phyloP scores from a whole-genome alignment of 92 coral and sea anemone species.

The Virgularia gustaviana region DNA sequence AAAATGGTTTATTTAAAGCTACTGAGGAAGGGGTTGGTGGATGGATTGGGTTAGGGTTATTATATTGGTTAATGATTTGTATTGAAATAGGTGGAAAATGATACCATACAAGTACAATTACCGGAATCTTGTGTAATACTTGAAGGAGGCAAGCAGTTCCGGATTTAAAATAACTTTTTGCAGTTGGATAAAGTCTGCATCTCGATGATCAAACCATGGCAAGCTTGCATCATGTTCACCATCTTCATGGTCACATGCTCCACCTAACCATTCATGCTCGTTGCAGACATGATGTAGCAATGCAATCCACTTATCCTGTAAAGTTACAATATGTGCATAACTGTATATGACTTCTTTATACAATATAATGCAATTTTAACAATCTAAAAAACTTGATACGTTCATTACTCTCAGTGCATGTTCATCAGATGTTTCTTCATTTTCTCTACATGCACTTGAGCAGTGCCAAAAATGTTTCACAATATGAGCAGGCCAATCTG shows the following conservation, averaged over 20 bases:
- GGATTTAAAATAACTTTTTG: slow-evolving; percentile 26
- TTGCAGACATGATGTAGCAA: slow-evolving; percentile 40
- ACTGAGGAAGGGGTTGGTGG: no score
- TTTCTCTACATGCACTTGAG: slow-evolving; percentile 5
- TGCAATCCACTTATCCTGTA: slow-evolving; percentile 35
- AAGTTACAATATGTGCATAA: no score
- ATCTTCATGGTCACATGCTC: slow-evolving; percentile 31
- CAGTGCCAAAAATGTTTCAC: slow-evolving; percentile 1
- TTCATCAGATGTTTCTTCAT: neutral
- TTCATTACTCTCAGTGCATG: slow-evolving; percentile 7
- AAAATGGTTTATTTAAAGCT: no score
- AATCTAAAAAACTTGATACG: no score
- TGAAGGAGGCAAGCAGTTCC: slow-evolving; percentile 27
- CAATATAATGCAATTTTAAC: no score
- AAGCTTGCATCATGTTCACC: slow-evolving; percentile 14
- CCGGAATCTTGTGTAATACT: slow-evolving; percentile 36
- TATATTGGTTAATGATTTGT: no score
- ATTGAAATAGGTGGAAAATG: no score
- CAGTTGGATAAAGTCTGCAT: slow-evolving; percentile 32
- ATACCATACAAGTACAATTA: neutral
- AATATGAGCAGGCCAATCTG: neutral
- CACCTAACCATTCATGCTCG: slow-evolving; percentile 27
- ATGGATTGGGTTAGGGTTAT: no score
- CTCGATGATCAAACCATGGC: slow-evolving; percentile 38
- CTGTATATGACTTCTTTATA: no score